A percentile compares a stretch with the other conserved stretches of the same genome.
Conservation (phyloP, 2,888 invertebrate genomes). For the Polymixis flavicincta region DNA sequence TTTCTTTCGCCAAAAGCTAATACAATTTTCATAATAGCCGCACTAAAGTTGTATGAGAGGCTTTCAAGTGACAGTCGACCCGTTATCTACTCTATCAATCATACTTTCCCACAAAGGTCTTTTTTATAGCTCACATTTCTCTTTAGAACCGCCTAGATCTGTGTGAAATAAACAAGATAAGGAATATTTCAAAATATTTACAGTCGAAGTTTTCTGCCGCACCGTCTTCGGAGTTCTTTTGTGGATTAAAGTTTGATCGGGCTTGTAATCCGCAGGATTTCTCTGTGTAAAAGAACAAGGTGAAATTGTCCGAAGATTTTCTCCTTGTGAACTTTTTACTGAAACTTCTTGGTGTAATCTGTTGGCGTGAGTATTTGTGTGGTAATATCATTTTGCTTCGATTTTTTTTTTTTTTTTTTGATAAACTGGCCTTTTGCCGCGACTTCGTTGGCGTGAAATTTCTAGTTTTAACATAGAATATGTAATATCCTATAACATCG, state of each 20-base stretch:
- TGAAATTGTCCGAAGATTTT: conserved; percentile 27
- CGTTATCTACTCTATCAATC: conserved; percentile 33
- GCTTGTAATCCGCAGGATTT: conserved; percentile 41
- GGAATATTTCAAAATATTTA: conserved; percentile 40
- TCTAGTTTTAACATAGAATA: too few species aligned
- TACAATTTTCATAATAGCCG: too few species aligned
- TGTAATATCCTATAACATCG: too few species aligned
- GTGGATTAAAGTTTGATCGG: conserved; percentile 54
- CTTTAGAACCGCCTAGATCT: not conserved
- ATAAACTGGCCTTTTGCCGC: not conserved
- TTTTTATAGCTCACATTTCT: not conserved
- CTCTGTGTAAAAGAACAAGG: conserved; percentile 31
- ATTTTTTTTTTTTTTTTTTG: not conserved
- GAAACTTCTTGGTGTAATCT: conserved; percentile 24
- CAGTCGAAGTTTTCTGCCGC: conserved; percentile 22
- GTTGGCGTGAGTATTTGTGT: conserved; percentile 13
- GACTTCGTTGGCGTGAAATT: not conserved
- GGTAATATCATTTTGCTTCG: not conserved
- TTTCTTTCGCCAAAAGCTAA: not conserved
- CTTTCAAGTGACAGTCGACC: conserved; percentile 4
- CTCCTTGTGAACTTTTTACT: conserved; percentile 18
- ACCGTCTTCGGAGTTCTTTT: conserved; percentile 20
- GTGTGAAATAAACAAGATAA: conserved; percentile 7
- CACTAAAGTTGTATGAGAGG: too few species aligned
- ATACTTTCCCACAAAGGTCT: conserved; percentile 25